Evolutionary conservation across 2,113 vertebrate genomes (phyloP).

Genomic region (Melanocharis versteri): DNA sequence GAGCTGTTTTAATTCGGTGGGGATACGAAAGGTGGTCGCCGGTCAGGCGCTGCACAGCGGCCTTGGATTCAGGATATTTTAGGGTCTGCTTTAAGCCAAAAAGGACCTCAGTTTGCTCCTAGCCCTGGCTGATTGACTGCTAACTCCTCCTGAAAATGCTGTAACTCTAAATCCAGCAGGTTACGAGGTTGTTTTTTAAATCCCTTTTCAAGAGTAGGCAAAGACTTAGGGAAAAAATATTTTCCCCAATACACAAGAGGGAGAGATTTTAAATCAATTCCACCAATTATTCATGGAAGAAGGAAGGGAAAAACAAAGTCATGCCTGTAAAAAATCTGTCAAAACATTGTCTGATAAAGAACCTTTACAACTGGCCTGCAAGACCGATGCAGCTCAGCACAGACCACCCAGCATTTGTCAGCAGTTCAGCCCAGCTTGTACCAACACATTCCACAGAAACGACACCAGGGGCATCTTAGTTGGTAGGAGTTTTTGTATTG

Average conservation of each 20-base stretch:
- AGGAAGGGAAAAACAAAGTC: background rate
- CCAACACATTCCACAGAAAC: background rate
- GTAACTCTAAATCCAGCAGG: background rate
- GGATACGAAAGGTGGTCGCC: background rate
- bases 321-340: background rate
- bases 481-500: background rate
- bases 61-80: background rate
- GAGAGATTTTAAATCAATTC: background rate
- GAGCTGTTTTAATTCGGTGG: rapidly evolving
- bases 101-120: background rate
- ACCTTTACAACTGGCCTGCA: background rate
- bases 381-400: background rate
- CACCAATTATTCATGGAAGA: background rate
- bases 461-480: background rate
- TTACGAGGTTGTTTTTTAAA: background rate
- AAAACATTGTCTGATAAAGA: background rate
- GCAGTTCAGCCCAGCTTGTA: background rate
- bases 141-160: background rate
- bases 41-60: background rate
- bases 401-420: background rate
- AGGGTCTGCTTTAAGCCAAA: background rate
- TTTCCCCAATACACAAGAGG: background rate
- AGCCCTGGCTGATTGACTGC: rapidly evolving
- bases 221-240: background rate
- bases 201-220: background rate